Evolutionary conservation across 2,113 vertebrate species (phyloP).

Genomic region (Apaloderma vittatum): DNA sequence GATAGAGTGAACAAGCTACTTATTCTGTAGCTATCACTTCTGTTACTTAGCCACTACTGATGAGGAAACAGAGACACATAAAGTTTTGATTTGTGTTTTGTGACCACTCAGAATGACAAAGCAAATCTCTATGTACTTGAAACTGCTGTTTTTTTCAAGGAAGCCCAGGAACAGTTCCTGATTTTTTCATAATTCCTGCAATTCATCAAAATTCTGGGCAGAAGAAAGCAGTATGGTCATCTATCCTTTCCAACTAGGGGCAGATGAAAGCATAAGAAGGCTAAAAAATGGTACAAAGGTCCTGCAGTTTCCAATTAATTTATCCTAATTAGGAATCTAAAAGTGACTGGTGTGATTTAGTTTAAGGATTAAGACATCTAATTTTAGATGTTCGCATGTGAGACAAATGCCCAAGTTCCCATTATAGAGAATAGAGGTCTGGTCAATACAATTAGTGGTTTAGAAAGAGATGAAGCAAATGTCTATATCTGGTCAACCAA

Average conservation of each 20-base stretch:
- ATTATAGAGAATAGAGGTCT: slow-evolving; percentile 41
- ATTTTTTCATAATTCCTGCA: background rate
- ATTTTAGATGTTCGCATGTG: background rate
- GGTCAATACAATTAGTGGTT: slow-evolving; percentile 58
- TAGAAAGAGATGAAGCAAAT: slow-evolving; percentile 51
- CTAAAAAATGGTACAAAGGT: background rate
- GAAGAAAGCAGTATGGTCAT: background rate
- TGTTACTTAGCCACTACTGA: background rate
- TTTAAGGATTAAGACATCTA: slow-evolving; percentile 3
- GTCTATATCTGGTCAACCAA: slow-evolving; percentile 50
- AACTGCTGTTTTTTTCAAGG: background rate
- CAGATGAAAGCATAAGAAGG: background rate
- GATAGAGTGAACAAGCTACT: background rate
- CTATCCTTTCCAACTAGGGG: background rate
- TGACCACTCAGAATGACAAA: background rate
- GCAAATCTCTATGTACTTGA: background rate
- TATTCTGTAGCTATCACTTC: background rate
- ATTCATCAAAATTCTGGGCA: background rate
- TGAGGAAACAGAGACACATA: rapidly evolving
- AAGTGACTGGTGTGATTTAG: slow-evolving; percentile 10
- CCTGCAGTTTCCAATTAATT: slow-evolving; percentile 19
- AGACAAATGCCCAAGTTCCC: slow-evolving; percentile 28
- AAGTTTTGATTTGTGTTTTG: background rate
- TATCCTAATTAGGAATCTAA: slow-evolving; percentile 19
- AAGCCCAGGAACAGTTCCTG: background rate